Evolutionary conservation across 2,888 invertebrate species (phyloP).

Genomic region (Epiblema foenella): DNA sequence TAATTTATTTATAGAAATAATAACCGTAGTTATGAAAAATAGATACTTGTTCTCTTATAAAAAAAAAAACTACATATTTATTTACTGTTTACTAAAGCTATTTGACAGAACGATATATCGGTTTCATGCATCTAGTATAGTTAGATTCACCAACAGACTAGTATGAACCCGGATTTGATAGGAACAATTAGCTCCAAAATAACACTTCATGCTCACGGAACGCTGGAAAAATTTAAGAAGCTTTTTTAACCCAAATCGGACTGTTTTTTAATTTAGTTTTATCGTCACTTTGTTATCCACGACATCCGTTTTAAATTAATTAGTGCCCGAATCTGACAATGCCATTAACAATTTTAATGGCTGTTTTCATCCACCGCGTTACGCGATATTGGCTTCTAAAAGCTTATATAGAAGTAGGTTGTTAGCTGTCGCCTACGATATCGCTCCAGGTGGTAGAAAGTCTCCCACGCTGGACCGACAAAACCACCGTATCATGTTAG

Average conservation of each 20-base stretch:
- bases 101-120: too few relatives aligned
- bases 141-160: too few relatives aligned
- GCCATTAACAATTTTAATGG: slow-evolving; percentile 31
- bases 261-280: not conserved
- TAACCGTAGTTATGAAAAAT: too few relatives aligned
- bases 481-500: slow-evolving; percentile 12
- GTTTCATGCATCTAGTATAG: too few relatives aligned
- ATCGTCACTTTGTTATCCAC: not conserved
- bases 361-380: slow-evolving; percentile 30
- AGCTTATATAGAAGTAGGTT: slow-evolving; percentile 30
- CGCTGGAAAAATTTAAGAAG: too few relatives aligned
- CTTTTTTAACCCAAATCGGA: not conserved
- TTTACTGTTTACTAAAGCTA: too few relatives aligned
- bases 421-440: slow-evolving; percentile 67
- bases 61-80: too few relatives aligned
- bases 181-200: too few relatives aligned
- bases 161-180: too few relatives aligned
- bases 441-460: slow-evolving; percentile 78
- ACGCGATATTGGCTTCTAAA: slow-evolving; percentile 39
- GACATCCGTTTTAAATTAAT: slow-evolving; percentile 8
- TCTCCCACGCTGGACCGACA: slow-evolving; percentile 74
- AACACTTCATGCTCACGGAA: too few relatives aligned
- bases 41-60: too few relatives aligned
- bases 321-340: slow-evolving; percentile 6
- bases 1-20: too few relatives aligned